Base-by-base conservation (phyloP, 2,888 invertebrate genomes). In the Campaea margaritaria region DNA sequence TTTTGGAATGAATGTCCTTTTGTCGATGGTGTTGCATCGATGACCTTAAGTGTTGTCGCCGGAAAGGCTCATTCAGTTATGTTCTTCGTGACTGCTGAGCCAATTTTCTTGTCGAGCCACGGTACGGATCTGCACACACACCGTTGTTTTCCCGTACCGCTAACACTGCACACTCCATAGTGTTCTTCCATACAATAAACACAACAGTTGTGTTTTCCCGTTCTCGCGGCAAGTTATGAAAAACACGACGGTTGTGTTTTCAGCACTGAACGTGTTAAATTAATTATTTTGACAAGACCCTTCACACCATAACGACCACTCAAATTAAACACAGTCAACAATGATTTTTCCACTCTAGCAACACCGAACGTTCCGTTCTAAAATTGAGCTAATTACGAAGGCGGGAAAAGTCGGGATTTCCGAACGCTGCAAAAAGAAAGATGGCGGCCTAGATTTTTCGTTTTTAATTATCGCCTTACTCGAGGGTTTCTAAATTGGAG, bases 371-470 rank as follows among this genome's bases (percentile, higher is more conserved):
- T 67, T 70, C 57, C 78, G 74, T 85, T 82, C 79, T 72, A 74
- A 83, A 86, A 87, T 87, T 87, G 83, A 79, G 79, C 87, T 86
- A 88, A 88, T 89, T 86, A 82, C 76, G 74, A 78, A 71, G 69
- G 72, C 71, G 75, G 78, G 76, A 74, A 70, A 67, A 74, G 72
- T 71, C 68, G 72, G 79, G 72, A 80, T 79, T 81, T 81, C 77
- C 78, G 75, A 80, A 81, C 75, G 78, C 69, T 41, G 70, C 55
- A 47, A 83, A 79, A 78, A 79, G 78, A 79, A 78, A 79, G 78
- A 80, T 80, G 79, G 76, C 73, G 56, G 59, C 69, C 62, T 63
- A 71, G 72, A 73, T 78, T 79, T 83, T 81, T 82, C 78, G 73
- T 76, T 80, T 82, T 85, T 85, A 85, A 87, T 86, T 86, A 81